Evolutionary conservation across 2,888 invertebrate species (phyloP), one percentile per base, ranked within the genome.

Genomic region (Neoascia interrupta): DNA sequence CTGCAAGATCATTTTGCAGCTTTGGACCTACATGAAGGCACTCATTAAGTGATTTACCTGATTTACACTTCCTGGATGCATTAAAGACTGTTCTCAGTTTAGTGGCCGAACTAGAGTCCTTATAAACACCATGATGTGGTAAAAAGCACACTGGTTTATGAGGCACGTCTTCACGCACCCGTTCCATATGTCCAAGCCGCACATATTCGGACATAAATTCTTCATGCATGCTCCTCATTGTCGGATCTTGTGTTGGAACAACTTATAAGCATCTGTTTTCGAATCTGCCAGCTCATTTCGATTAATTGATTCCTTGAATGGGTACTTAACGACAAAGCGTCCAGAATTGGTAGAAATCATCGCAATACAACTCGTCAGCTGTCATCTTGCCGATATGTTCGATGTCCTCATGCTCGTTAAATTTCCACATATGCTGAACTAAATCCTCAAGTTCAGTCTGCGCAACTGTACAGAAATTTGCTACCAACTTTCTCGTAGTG

Each of bases 381-480:
- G 58, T 58, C 53, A 74, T 36, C n/a, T 41, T 41, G 19, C 21
- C 6, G n/a, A n/a, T n/a, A n/a, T n/a, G n/a, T n/a, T n/a, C n/a
- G n/a, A n/a, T n/a, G n/a, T n/a, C 3, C 49, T 43, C 19, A 23
- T 5, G 3, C 75, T 45, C 10, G 61, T 49, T n/a, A 37, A 74
- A 73, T 28, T 58, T 73, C 63, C 72, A 73, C 66, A 70, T 23
- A 31, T 43, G 37, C 34, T 61, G 60, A 49, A 63, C n/a, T 41
- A 41, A 18, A 2, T 41, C 18, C 2, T 15, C 15, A 3, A 41
- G 18, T 8, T 41, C 41, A 18, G 8, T 31, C n/a, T n/a, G n/a
- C n/a, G 13, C n/a, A 10, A 37, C 5, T 11, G 13, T 13, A 37
- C 5, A 37, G 13, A 13, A 51, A n/a, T 15, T 31, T 1, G 51